Conservation (phyloP, 2,113 vertebrate species). For the Nyctereutes procyonoides region DNA sequence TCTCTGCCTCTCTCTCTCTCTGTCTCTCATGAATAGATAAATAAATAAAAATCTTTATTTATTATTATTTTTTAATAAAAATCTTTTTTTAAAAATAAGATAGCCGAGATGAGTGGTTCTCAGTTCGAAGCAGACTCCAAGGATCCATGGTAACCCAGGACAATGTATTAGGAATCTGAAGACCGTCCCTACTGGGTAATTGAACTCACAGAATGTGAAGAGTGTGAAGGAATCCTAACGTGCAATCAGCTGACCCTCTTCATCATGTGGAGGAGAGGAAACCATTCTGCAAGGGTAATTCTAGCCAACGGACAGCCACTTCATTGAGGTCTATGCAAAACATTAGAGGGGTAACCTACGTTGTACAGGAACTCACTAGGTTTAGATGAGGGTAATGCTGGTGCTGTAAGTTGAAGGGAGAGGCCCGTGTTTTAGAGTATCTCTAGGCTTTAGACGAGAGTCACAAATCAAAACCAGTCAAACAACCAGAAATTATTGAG, state of each 20-base stretch:
- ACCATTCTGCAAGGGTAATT: background rate
- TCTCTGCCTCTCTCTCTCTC: too few species aligned
- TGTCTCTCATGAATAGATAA: too few species aligned
- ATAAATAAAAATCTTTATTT: too few species aligned
- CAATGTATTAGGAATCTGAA: background rate
- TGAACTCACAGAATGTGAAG: slow-evolving; percentile 27
- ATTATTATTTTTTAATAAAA: background rate
- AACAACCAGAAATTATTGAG: background rate
- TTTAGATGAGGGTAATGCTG: background rate
- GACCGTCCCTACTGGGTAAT: background rate
- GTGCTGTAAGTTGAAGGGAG: background rate
- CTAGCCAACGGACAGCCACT: background rate
- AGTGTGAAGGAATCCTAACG: background rate
- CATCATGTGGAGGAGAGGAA: background rate
- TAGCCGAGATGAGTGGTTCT: background rate
- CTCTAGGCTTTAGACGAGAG: background rate
- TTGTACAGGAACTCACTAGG: background rate
- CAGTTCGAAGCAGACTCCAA: background rate
- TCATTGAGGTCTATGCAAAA: background rate
- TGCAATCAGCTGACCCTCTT: background rate
- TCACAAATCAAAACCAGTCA: slow-evolving; percentile 47
- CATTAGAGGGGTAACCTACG: background rate
- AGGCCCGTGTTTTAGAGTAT: background rate
- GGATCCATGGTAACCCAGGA: background rate
- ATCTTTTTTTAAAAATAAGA: background rate